Evolutionary conservation across 2,797 vertebrate species (phyloP).

Genomic region (Carduelis carduelis): DNA sequence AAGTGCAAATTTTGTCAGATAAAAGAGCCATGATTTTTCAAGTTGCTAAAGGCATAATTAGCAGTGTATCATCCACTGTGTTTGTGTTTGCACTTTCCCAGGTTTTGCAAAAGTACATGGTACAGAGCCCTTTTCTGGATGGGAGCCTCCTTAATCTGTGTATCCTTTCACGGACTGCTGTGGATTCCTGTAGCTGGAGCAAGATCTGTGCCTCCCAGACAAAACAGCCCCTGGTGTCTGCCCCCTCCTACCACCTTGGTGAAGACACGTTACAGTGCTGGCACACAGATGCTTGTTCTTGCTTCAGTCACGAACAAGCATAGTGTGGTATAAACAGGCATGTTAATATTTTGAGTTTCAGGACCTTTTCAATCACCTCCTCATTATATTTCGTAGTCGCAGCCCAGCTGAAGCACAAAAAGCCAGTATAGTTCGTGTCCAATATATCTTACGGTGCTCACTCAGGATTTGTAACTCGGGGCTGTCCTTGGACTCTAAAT

Average conservation of each 20-base stretch:
- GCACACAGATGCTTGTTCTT: neutral
- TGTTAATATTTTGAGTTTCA: neutral
- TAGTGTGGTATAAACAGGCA: neutral
- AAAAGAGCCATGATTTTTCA: neutral
- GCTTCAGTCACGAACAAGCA: neutral
- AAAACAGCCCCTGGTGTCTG: neutral
- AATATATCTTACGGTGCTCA: neutral
- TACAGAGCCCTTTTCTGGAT: neutral
- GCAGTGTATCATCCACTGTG: neutral
- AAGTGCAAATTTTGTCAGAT: neutral
- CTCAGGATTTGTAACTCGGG: slow-evolving; percentile 28
- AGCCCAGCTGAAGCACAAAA: neutral
- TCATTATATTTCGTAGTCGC: neutral
- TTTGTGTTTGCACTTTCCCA: neutral
- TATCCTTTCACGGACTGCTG: neutral
- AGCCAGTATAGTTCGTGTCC: neutral
- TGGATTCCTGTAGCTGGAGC: neutral
- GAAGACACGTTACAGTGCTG: neutral
- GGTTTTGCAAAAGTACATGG: neutral
- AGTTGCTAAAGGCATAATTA: neutral
- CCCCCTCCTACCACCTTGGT: neutral
- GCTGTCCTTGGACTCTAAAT: slow-evolving; percentile 45
- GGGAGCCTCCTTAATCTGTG: neutral
- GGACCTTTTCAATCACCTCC: neutral
- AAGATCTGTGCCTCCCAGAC: neutral